A percentile compares a stretch with the other conserved stretches of the same genome.
phyloP scores from a whole-genome alignment of 2,888 invertebrate genomes.

The Lordiphosa andalusiaca region DNA sequence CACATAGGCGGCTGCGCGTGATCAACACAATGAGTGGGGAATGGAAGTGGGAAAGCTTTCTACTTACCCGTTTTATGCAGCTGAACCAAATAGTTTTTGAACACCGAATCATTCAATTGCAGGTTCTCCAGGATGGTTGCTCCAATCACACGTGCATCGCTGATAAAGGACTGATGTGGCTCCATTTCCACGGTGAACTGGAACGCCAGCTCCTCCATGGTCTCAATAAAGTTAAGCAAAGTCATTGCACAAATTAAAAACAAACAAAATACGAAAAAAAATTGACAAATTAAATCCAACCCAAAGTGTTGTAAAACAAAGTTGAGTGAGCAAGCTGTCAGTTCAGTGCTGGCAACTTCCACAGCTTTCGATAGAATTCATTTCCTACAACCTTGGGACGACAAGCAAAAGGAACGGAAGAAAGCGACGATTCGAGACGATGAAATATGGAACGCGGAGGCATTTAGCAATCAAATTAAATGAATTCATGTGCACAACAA shows the following conservation, averaged over 20 bases:
- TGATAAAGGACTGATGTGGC: constrained; percentile 26
- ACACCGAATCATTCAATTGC: constrained; percentile 7
- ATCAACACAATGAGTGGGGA: not conserved
- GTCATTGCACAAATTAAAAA: not conserved
- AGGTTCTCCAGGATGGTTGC: constrained; percentile 14
- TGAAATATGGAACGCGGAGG: too few relatives aligned
- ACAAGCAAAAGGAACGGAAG: too few relatives aligned
- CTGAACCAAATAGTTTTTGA: constrained; percentile 5
- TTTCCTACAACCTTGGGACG: too few relatives aligned
- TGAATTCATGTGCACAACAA: too few relatives aligned
- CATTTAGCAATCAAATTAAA: too few relatives aligned
- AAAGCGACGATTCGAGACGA: too few relatives aligned
- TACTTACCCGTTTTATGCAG: constrained; percentile 31
- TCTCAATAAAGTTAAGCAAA: constrained; percentile 21
- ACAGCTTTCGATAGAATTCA: too few relatives aligned
- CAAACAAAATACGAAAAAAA: not conserved
- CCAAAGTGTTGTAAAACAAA: not conserved
- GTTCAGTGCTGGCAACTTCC: too few relatives aligned
- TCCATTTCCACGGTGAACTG: not conserved
- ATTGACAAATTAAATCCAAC: not conserved
- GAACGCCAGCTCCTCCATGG: constrained; percentile 16
- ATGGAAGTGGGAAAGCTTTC: too few relatives aligned
- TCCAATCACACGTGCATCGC: constrained; percentile 14
- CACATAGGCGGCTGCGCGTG: constrained; percentile 30
- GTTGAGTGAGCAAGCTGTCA: constrained; percentile 7